Evolutionary conservation across 2,113 vertebrate genomes (phyloP).

Genomic region (Calcarius ornatus): DNA sequence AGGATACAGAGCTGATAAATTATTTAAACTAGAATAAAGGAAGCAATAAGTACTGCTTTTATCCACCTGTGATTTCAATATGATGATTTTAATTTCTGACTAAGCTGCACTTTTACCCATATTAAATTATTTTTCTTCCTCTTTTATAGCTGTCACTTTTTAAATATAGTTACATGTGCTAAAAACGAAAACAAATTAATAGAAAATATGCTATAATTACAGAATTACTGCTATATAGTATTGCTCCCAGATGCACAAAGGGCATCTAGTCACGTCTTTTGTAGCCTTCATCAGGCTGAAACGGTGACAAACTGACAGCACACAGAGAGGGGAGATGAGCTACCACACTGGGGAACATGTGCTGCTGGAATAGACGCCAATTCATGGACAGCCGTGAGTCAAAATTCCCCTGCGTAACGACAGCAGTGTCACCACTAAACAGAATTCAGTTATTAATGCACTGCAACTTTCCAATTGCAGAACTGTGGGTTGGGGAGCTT

Average conservation of each 20-base stretch:
- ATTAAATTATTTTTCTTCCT: background rate
- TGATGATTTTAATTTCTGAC: background rate
- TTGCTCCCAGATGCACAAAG: background rate
- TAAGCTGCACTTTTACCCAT: background rate
- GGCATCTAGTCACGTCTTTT: background rate
- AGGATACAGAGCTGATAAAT: background rate
- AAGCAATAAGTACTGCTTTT: background rate
- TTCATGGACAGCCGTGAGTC: background rate
- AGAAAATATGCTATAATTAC: background rate
- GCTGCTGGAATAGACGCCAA: background rate
- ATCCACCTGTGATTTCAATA: background rate
- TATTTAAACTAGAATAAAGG: constrained; percentile 12
- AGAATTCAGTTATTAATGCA: background rate
- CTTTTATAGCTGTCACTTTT: background rate
- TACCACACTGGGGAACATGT: background rate
- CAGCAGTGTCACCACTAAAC: background rate
- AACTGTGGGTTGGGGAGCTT: background rate
- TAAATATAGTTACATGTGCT: background rate
- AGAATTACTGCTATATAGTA: background rate
- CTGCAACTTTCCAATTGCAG: background rate
- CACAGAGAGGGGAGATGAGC: background rate
- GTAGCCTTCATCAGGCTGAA: background rate
- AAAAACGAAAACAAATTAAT: constrained; percentile 1
- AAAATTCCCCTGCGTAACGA: background rate
- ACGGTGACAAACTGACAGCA: background rate